A percentile compares a stretch with the other conserved stretches of the same genome.
Evolutionary conservation across 1,140 invertebrate genomes (phyloP).

Genomic region (Grapholita molesta): DNA sequence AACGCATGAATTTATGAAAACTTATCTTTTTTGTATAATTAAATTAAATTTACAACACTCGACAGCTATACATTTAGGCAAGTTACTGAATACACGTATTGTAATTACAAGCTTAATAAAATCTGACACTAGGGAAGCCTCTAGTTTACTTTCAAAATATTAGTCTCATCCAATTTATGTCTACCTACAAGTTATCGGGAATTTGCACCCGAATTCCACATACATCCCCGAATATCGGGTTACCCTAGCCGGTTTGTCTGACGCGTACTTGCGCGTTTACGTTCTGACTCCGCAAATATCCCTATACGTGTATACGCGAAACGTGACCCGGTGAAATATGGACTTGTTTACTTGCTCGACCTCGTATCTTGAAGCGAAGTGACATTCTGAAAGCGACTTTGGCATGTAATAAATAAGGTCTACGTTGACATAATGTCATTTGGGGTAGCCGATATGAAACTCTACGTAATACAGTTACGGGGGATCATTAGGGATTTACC

Average conservation of each 20-base stretch:
- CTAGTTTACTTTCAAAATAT: background rate
- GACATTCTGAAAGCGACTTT: background rate
- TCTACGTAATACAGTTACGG: slow-evolving; percentile 39
- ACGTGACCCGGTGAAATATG: slow-evolving; percentile 50
- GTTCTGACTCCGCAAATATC: slow-evolving; percentile 49
- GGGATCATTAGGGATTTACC: slow-evolving; percentile 64
- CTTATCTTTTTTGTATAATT: too few relatives aligned
- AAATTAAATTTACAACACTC: background rate
- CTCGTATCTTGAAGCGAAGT: background rate
- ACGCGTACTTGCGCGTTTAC: slow-evolving; percentile 25
- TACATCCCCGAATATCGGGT: background rate
- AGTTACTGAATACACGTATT: background rate
- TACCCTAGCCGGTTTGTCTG: background rate
- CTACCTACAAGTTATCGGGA: too few relatives aligned
- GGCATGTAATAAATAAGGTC: background rate
- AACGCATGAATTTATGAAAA: background rate
- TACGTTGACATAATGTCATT: background rate
- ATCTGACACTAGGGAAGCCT: background rate
- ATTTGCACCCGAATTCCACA: background rate
- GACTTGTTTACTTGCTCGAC: slow-evolving; percentile 25
- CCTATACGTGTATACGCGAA: slow-evolving; percentile 39
- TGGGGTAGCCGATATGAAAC: background rate
- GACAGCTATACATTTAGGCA: too few relatives aligned
- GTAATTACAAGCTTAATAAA: background rate
- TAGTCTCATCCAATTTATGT: too few relatives aligned